A percentile compares a stretch with the other conserved stretches of the same genome.
These are phyloP conservation scores for Augochlorella aurata DNA, from an alignment of 2,888 invertebrate genomes.

Conservation along the genomic window DNA sequence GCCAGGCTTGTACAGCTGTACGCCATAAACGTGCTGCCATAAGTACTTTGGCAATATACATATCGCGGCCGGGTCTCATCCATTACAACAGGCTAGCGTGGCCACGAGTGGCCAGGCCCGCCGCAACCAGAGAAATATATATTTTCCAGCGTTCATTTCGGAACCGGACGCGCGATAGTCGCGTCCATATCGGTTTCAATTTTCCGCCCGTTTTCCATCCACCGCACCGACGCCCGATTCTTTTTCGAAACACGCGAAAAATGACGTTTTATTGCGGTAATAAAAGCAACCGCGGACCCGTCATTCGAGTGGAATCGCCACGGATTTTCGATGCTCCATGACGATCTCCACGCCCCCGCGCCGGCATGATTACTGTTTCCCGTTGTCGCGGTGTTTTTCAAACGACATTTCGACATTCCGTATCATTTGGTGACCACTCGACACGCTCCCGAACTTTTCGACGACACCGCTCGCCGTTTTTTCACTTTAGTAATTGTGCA, in stretches of 20 bases:
- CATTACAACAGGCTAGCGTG: constrained; percentile 63
- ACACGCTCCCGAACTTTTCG: not conserved
- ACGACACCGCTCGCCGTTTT: not conserved
- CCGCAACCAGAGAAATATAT: constrained; percentile 51
- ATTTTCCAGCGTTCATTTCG: constrained; percentile 64
- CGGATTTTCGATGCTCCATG: constrained; percentile 43
- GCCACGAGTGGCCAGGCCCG: constrained; percentile 51
- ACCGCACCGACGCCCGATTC: constrained; percentile 24
- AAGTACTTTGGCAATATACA: constrained; percentile 65
- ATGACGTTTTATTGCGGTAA: constrained; percentile 54
- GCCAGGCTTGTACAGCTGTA: constrained; percentile 69
- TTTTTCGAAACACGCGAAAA: constrained; percentile 53
- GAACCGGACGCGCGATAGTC: constrained; percentile 45
- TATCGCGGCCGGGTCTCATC: constrained; percentile 50
- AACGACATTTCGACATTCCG: constrained; percentile 4
- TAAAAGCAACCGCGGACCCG: constrained; percentile 26
- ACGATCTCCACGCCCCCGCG: constrained; percentile 1
- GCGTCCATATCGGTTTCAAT: constrained; percentile 4
- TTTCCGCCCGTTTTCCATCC: constrained; percentile 32
- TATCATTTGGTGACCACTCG: constrained; percentile 15
- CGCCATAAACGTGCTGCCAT: constrained; percentile 66
- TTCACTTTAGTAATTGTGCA: not conserved
- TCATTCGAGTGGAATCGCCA: constrained; percentile 34
- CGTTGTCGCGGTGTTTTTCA: constrained; percentile 29
- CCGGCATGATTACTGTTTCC: constrained; percentile 12